These are phyloP conservation scores for Noctilio leporinus DNA, from an alignment of 2,113 vertebrate species.

Conservation along the genomic window DNA sequence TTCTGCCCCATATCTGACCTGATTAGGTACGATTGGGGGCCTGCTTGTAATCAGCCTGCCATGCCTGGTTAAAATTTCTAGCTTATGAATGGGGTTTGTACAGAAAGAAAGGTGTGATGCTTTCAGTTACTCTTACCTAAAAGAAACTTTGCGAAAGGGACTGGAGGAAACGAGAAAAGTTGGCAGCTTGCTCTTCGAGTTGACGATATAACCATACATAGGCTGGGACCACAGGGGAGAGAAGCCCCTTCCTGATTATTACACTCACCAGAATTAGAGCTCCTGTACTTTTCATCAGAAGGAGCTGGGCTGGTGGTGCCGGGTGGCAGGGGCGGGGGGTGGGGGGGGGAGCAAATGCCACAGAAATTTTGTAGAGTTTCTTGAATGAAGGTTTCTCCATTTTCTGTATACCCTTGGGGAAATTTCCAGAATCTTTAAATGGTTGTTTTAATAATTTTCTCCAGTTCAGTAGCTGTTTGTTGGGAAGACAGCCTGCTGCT, in stretches of 20 bases:
- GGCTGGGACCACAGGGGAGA: neutral
- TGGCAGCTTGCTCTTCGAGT: neutral
- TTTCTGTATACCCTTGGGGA: neutral
- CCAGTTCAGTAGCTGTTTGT: neutral
- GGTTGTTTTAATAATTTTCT: neutral
- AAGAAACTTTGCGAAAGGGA: neutral
- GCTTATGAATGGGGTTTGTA: neutral
- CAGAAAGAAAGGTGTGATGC: neutral
- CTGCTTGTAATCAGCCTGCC: neutral
- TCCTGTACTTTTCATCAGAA: neutral
- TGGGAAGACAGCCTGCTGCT: neutral
- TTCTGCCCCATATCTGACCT: neutral
- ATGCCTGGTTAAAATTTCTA: neutral
- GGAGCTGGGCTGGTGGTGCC: too few relatives aligned
- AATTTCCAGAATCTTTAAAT: neutral
- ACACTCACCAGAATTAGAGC: neutral
- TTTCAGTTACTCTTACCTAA: neutral
- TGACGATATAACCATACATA: neutral
- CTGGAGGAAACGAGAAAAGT: neutral
- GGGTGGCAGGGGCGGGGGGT: neutral
- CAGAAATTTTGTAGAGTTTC: neutral
- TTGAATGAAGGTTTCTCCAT: neutral
- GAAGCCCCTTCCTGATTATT: fast-evolving
- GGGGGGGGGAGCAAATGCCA: neutral
- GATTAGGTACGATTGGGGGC: neutral